Percentiles rank a stretch among this genome's conserved stretches.
phyloP scores from a whole-genome alignment of 2,888 invertebrate genomes.

The Meteorus cinctellus region DNA sequence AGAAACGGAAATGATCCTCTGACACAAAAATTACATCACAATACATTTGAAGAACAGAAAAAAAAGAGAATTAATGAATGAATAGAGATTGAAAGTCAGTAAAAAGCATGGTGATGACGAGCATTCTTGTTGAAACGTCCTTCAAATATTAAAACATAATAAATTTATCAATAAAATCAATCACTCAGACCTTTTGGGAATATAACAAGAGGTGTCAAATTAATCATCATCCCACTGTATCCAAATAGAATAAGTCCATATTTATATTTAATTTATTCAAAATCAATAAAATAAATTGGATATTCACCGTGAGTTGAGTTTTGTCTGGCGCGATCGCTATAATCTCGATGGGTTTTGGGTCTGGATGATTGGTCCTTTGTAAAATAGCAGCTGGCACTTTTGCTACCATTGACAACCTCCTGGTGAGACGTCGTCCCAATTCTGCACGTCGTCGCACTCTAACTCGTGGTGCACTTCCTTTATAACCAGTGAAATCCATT shows the following conservation, averaged over 20 bases:
- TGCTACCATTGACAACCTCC: constrained; percentile 77
- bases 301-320: constrained; percentile 78
- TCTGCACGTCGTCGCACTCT: constrained; percentile 72
- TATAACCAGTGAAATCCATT: constrained; percentile 68
- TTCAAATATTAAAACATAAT: no score
- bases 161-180: no score
- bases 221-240: no score
- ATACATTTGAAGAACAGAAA: background rate
- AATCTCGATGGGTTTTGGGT: constrained; percentile 76
- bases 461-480: constrained; percentile 65
- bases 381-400: constrained; percentile 77
- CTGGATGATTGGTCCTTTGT: constrained; percentile 73
- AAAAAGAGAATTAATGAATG: constrained; percentile 5
- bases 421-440: constrained; percentile 78
- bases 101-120: background rate
- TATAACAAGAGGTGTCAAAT: no score
- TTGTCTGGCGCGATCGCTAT: constrained; percentile 80
- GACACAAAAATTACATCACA: no score
- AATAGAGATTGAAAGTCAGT: constrained; percentile 12
- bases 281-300: background rate
- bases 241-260: no score
- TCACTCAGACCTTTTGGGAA: no score
- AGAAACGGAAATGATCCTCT: no score
- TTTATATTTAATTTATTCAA: constrained; percentile 21
- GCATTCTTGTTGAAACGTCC: no score